Conservation (phyloP, 1,140 invertebrate genomes). For the Chironomus tepperi region DNA sequence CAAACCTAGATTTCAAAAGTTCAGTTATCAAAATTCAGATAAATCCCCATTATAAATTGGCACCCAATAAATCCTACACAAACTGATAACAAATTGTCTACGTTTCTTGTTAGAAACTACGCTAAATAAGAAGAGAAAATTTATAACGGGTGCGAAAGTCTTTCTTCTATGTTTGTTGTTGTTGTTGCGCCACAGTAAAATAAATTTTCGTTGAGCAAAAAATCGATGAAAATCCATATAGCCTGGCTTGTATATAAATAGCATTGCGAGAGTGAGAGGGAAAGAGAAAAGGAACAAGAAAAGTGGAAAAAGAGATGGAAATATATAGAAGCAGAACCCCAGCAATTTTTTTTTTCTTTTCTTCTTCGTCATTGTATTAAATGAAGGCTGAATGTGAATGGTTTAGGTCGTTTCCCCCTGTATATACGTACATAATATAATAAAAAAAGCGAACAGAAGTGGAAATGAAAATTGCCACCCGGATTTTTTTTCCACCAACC, state of each 20-base stretch:
- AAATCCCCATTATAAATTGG: too few species aligned
- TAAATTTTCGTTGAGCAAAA: conserved; percentile 8
- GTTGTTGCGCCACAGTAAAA: not conserved
- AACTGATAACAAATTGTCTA: too few species aligned
- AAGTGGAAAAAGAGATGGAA: not conserved
- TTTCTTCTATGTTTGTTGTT: not conserved
- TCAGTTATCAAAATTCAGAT: too few species aligned
- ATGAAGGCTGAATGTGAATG: conserved; percentile 7
- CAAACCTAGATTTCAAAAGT: too few species aligned
- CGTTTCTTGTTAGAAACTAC: too few species aligned
- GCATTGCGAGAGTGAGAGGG: not conserved
- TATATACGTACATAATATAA: not conserved
- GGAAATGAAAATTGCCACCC: not conserved
- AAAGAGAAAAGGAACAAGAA: not conserved
- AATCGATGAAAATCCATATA: conserved; percentile 22
- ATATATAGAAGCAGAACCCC: not conserved
- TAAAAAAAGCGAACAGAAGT: not conserved
- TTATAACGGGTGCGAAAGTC: not conserved
- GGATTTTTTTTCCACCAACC: not conserved
- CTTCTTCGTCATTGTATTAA: not conserved
- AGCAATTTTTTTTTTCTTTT: conserved; percentile 11
- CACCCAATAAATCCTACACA: too few species aligned
- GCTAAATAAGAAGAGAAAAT: too few species aligned
- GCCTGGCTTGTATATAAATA: conserved; percentile 4
- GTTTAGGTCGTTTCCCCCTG: conserved; percentile 3